phyloP scores from a whole-genome alignment of 2,797 vertebrate genomes.

The Leucoraja ocellata region DNA sequence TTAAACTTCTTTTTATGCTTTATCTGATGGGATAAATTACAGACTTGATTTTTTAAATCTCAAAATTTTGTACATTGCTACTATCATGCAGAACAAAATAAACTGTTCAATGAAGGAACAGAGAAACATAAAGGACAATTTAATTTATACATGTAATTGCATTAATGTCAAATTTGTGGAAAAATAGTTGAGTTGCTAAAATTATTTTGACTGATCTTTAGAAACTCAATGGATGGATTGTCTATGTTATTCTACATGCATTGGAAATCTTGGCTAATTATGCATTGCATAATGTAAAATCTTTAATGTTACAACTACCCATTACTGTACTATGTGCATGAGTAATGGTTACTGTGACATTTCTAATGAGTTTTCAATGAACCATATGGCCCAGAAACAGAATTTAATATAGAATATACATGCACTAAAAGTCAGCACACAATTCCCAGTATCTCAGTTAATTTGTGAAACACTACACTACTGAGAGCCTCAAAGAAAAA shows the following conservation, averaged over 20 bases:
- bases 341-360: not conserved
- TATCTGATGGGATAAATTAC: too few relatives aligned
- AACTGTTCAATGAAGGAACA: not conserved
- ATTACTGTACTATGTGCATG: not conserved
- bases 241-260: not conserved
- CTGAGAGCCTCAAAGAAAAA: not conserved
- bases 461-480: not conserved
- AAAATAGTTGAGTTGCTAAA: not conserved
- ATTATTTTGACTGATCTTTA: not conserved
- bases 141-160: not conserved
- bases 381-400: not conserved
- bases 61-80: too few relatives aligned
- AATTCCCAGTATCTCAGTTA: not conserved
- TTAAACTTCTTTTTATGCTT: too few relatives aligned
- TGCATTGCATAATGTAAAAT: not conserved
- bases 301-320: not conserved
- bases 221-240: not conserved
- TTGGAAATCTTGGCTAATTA: not conserved
- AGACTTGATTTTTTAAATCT: too few relatives aligned
- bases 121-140: not conserved
- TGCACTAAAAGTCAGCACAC: not conserved
- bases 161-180: not conserved
- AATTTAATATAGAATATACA: conserved; percentile 1
- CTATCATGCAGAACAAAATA: not conserved
- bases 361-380: not conserved